A percentile compares a stretch with the other conserved stretches of the same genome.
Conservation (phyloP, 35 echinoderm and acorn worm species). For the Apostichopus japonicus region DNA sequence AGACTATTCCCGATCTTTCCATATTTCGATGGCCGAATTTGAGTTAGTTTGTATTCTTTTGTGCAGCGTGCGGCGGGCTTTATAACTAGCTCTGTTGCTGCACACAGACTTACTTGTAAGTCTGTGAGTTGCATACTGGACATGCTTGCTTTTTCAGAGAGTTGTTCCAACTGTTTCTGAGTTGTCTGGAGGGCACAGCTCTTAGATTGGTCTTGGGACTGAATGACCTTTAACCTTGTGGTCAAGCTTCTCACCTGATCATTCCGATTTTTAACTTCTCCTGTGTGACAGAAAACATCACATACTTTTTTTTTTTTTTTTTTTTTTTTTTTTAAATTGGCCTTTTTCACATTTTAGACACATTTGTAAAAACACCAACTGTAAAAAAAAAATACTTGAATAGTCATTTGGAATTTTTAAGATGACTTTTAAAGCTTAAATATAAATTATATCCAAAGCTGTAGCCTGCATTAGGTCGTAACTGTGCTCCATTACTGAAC, state of each 20-base stretch:
- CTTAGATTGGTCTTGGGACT: slow-evolving; percentile 96
- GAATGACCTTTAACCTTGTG: slow-evolving; percentile 88
- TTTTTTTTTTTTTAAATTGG: background rate
- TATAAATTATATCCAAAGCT: too few species aligned
- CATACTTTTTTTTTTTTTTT: background rate
- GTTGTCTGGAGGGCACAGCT: slow-evolving; percentile 89
- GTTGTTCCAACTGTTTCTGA: slow-evolving; percentile 89
- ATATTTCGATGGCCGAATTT: background rate
- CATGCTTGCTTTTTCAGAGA: slow-evolving; percentile 76
- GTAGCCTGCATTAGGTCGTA: too few species aligned
- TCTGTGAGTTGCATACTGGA: slow-evolving; percentile 71
- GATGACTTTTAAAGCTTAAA: too few species aligned
- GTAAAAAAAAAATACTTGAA: background rate
- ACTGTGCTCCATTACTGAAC: too few species aligned
- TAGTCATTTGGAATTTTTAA: too few species aligned
- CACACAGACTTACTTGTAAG: slow-evolving; percentile 60
- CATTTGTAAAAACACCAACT: background rate
- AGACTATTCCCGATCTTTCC: background rate
- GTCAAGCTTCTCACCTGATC: slow-evolving; percentile 85
- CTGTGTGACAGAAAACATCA: slow-evolving; percentile 29
- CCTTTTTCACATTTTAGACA: background rate
- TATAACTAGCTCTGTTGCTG: background rate
- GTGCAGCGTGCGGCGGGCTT: background rate
- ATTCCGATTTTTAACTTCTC: slow-evolving; percentile 80
- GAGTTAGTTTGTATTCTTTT: background rate